Conservation (phyloP, 2,797 vertebrate species). For the Urosaurus nigricauda region DNA sequence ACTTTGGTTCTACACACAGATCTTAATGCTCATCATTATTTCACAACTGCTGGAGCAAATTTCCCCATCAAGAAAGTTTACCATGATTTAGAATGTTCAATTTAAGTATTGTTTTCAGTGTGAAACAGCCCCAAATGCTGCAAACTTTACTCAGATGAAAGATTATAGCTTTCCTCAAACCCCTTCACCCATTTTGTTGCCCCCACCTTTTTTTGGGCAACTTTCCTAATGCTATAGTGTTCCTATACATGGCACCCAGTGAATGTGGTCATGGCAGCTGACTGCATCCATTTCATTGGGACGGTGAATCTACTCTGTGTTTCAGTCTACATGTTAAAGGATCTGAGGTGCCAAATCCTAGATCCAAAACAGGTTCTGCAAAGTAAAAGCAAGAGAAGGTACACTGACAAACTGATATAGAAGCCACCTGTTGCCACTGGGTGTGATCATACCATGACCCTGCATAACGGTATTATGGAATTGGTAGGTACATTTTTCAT, state of each 20-base stretch:
- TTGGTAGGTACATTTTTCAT: not conserved
- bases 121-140: too few species aligned
- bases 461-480: not conserved
- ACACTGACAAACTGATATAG: too few species aligned
- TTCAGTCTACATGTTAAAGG: too few species aligned
- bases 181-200: not conserved
- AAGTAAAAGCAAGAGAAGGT: too few species aligned
- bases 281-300: not conserved
- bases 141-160: not conserved
- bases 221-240: not conserved
- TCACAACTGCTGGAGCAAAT: not conserved
- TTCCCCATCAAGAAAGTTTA: too few species aligned
- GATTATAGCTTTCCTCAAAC: not conserved
- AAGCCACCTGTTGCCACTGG: too few species aligned
- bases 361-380: too few species aligned
- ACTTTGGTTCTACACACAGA: not conserved
- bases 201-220: not conserved
- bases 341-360: too few species aligned
- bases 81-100: too few species aligned
- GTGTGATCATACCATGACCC: too few species aligned
- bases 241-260: not conserved
- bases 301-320: too few species aligned
- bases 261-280: not conserved
- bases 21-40: not conserved
- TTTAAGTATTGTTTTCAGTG: too few species aligned